A percentile compares a stretch with the other conserved stretches of the same genome.
These are phyloP conservation scores for Macaca nemestrina DNA, from an alignment of 2,113 vertebrate genomes.

Conservation along the genomic window DNA sequence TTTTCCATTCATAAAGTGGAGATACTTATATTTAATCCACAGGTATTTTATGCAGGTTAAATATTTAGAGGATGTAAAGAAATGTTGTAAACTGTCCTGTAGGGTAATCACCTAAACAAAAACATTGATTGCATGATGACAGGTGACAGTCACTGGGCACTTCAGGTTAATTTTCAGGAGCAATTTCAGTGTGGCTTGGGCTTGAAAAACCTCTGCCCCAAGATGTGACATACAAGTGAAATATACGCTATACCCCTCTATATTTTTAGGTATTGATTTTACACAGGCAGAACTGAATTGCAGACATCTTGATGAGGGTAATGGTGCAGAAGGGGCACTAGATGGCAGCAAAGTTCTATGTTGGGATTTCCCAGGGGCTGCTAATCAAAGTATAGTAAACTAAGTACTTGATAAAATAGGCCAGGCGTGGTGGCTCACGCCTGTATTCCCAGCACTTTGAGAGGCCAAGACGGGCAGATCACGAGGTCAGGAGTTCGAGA, in stretches of 20 bases:
- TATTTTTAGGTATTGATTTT: not conserved
- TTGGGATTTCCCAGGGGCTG: rapidly evolving
- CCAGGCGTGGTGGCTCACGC: no score
- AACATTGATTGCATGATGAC: not conserved
- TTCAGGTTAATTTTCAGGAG: not conserved
- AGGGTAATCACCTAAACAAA: not conserved
- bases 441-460: no score
- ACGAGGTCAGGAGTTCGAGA: no score
- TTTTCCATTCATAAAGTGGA: not conserved
- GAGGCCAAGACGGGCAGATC: no score
- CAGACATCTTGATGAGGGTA: not conserved
- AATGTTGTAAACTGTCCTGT: not conserved
- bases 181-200: not conserved
- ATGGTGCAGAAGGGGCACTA: not conserved
- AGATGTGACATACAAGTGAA: not conserved
- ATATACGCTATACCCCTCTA: not conserved
- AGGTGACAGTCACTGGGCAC: not conserved
- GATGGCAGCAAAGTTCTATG: slow-evolving; percentile 79
- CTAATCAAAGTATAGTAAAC: not conserved
- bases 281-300: not conserved
- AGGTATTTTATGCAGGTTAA: not conserved
- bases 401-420: not conserved
- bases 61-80: not conserved
- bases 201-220: not conserved
- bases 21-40: not conserved